Evolutionary conservation across 2,113 vertebrate species (phyloP).

Genomic region (Poeciliopsis prolifica): DNA sequence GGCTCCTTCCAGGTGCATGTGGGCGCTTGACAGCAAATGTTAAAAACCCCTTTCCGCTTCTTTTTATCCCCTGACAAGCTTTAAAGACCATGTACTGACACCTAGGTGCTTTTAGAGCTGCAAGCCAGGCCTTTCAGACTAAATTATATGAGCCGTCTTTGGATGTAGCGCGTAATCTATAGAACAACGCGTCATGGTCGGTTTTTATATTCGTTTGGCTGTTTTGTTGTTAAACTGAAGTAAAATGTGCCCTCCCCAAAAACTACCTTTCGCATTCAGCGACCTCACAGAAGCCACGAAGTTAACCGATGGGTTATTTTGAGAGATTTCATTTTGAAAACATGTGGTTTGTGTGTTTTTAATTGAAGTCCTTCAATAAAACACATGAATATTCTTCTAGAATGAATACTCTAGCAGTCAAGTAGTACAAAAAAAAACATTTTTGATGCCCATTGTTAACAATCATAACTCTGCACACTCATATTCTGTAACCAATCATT

Average conservation of each 20-base stretch:
- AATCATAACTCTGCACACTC: background rate
- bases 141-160: background rate
- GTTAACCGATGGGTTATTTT: no score
- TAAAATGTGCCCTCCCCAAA: no score
- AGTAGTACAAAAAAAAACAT: background rate
- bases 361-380: no score
- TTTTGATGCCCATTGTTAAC: no score
- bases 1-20: constrained; percentile 10
- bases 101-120: background rate
- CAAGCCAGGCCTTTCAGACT: background rate
- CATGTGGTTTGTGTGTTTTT: background rate
- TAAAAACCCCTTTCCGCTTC: constrained; percentile 19
- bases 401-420: background rate
- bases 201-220: background rate
- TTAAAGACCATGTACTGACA: constrained; percentile 9
- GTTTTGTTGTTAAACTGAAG: no score
- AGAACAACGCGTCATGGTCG: background rate
- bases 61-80: constrained; percentile 24
- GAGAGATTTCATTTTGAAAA: background rate
- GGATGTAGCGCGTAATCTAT: background rate
- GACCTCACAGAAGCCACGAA: no score
- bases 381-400: background rate
- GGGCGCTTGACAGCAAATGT: constrained; percentile 17
- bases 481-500: background rate
- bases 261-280: background rate